Percentiles rank a stretch among this genome's conserved stretches.
Conservation (phyloP, 2,888 invertebrate species). For the Plutella xylostella region DNA sequence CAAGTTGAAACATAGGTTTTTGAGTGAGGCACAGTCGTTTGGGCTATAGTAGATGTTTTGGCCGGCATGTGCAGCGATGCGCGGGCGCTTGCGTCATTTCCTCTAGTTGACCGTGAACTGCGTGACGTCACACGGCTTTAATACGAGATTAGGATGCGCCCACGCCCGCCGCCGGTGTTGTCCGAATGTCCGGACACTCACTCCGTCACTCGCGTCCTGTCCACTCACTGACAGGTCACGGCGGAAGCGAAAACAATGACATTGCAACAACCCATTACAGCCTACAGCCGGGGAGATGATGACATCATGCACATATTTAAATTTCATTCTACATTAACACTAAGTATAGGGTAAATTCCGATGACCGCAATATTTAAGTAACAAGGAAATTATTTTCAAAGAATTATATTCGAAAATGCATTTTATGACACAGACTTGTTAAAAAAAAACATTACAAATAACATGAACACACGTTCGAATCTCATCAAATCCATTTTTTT, state of each 20-base stretch:
- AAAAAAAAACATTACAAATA: too few species aligned
- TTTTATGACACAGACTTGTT: too few species aligned
- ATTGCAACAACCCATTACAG: background rate
- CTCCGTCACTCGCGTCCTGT: constrained; percentile 5
- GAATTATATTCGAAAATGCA: too few species aligned
- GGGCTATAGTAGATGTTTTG: constrained; percentile 19
- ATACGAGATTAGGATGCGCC: constrained; percentile 50
- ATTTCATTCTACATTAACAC: constrained; percentile 14
- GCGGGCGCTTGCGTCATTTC: constrained; percentile 62
- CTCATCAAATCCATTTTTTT: too few species aligned
- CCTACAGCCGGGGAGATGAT: background rate
- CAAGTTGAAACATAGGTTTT: constrained; percentile 2
- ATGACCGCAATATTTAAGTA: background rate
- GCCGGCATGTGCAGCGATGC: constrained; percentile 25
- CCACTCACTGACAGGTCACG: background rate
- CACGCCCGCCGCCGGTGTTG: too few species aligned
- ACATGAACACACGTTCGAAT: too few species aligned
- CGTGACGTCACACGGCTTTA: constrained; percentile 53
- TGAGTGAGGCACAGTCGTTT: constrained; percentile 1
- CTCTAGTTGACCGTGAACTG: constrained; percentile 63
- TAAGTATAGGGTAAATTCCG: constrained; percentile 9
- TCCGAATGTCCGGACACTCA: too few species aligned
- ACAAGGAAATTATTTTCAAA: too few species aligned
- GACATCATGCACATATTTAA: constrained; percentile 14
- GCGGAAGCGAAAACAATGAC: constrained; percentile 2